These are phyloP conservation scores for Onychorhynchus coronatus DNA, from an alignment of 2,113 vertebrate genomes.

Conservation along the genomic window DNA sequence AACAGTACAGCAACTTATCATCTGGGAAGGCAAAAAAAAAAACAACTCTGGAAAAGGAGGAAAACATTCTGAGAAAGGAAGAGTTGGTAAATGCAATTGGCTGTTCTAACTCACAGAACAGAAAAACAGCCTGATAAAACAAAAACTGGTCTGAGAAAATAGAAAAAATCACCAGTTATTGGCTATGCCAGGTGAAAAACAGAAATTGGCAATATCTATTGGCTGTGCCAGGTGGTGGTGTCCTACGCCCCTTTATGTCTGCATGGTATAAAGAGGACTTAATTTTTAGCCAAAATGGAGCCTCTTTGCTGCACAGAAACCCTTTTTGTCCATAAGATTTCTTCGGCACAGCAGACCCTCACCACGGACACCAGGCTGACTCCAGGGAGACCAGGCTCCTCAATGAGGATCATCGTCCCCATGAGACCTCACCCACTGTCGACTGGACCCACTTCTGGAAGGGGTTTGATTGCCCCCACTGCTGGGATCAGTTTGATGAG, in stretches of 20 bases:
- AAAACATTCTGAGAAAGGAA: background rate
- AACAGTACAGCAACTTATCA: background rate
- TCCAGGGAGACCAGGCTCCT: background rate
- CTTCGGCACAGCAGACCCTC: background rate
- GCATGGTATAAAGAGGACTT: background rate
- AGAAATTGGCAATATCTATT: background rate
- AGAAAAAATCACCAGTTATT: background rate
- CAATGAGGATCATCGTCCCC: background rate
- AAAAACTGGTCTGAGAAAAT: background rate
- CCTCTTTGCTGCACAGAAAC: background rate
- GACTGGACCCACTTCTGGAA: background rate
- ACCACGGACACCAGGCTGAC: background rate
- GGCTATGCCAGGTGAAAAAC: background rate
- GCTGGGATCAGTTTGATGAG: background rate
- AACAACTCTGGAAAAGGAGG: background rate
- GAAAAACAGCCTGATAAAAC: background rate
- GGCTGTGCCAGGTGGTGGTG: background rate
- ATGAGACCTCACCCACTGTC: background rate
- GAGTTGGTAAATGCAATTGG: background rate
- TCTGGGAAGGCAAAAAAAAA: background rate
- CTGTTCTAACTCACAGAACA: background rate
- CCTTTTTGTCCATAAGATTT: background rate
- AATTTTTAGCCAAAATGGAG: background rate
- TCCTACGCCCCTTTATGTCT: background rate
- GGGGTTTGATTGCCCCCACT: background rate